Conservation (phyloP, 2,888 invertebrate genomes). For the Unio delphinus region DNA sequence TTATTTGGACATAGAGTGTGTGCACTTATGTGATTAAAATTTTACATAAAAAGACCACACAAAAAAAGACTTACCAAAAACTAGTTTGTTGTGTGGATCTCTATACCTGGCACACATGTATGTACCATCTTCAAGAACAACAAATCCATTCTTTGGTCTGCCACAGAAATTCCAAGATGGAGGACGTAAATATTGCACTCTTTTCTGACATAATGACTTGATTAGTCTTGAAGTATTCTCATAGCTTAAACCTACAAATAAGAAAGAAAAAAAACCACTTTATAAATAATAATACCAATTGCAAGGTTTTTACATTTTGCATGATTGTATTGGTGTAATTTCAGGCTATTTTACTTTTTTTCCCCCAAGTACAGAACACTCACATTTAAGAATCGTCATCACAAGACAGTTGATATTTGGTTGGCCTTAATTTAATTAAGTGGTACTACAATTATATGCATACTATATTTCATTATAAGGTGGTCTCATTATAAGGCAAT, state of each 20-base stretch:
- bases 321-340: too few species aligned
- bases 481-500: too few species aligned
- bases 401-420: too few species aligned
- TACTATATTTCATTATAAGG: too few species aligned
- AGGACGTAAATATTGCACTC: conserved; percentile 43
- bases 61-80: conserved; percentile 56
- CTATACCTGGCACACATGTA: conserved; percentile 67
- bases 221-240: conserved; percentile 36
- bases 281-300: too few species aligned
- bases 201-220: conserved; percentile 30
- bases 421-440: too few species aligned
- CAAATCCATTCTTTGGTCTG: conserved; percentile 65
- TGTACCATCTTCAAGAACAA: conserved; percentile 57
- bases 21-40: not conserved
- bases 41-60: not conserved
- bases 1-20: not conserved
- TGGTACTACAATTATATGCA: too few species aligned
- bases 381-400: too few species aligned
- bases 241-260: conserved; percentile 47
- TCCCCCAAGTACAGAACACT: too few species aligned
- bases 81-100: conserved; percentile 63
- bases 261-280: conserved; percentile 1
- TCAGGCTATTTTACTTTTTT: too few species aligned
- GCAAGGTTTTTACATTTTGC: too few species aligned
- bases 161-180: conserved; percentile 69